These are phyloP conservation scores for Sylvilagus bachmani DNA, from an alignment of 2,113 vertebrate species.

Conservation along the genomic window DNA sequence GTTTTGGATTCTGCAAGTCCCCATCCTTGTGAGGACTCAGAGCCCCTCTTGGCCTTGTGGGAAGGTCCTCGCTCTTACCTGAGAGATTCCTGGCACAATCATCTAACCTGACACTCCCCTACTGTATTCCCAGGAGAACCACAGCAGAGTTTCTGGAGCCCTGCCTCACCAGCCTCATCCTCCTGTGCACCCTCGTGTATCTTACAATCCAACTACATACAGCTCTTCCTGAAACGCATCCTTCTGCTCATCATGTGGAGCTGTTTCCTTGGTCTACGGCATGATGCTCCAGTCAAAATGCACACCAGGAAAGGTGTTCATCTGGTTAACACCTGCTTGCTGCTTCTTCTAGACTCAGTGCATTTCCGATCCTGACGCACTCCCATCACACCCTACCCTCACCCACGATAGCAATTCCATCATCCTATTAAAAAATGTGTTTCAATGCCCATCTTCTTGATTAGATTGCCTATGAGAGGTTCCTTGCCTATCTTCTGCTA, in stretches of 20 bases:
- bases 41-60: not conserved
- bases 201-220: not conserved
- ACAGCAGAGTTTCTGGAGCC: not conserved
- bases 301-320: not conserved
- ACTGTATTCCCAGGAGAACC: fast-evolving
- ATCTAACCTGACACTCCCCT: not conserved
- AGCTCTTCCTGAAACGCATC: not conserved
- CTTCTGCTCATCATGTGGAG: not conserved
- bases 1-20: not conserved
- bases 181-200: fast-evolving
- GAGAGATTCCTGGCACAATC: not conserved
- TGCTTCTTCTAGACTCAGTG: not conserved
- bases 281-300: not conserved
- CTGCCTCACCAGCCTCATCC: not conserved
- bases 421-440: not conserved
- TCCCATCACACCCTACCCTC: not conserved
- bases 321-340: not conserved
- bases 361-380: not conserved
- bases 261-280: not conserved
- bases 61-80: not conserved
- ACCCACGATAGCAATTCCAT: not conserved
- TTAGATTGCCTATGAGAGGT: not conserved
- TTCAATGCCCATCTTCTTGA: conserved; percentile 2
- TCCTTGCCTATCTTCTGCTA: not conserved
- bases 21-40: not conserved